Evolutionary conservation across 1,140 invertebrate genomes (phyloP), one percentile per base, ranked within the genome.

Genomic region (Apis cerana): DNA sequence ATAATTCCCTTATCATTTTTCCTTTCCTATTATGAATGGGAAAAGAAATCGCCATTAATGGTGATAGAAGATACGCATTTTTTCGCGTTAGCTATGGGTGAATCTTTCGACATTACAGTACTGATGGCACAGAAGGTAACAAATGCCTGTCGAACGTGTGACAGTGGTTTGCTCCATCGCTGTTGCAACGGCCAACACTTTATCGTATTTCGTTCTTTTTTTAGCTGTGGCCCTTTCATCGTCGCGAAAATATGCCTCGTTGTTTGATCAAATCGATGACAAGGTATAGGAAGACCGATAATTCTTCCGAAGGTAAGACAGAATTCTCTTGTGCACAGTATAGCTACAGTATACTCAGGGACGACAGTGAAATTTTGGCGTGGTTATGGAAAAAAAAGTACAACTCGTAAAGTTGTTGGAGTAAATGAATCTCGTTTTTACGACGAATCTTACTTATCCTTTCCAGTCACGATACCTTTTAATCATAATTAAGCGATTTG

Each of bases 211-310:
- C 21, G n/a, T 70, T 50, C 5, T 56, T 59, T 75, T 61, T 52
- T 13, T 43, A 74, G 62, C 43, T 13, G 58, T 64, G 72, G 33
- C 33, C 33, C 9, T 56, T 50, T 33, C 23, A 15, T 67, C 21
- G n/a, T n/a, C 61, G 61, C 27, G 48, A 65, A 85, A 89, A 75
- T 17, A 93, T 93, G 92, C 92, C 92, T 15, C 90, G 89, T 8
- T 93, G 92, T 70, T 77, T 93, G 52, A 89, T 93, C 65, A 93
- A 91, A 68, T 92, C 90, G 1, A 92, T 93, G 89, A 85, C 86
- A 70, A 90, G 91, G 33, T 93, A 91, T 76, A 84, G 80, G 23
- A 87, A 77, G 67, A 84, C 78, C 2, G 69, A 88, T 17, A 81
- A 70, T 21, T 82, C 75, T 11, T 62, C 82, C 50, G 85, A 89